Percentiles rank a stretch among this genome's conserved stretches.
Conservation (phyloP, 2,113 vertebrate genomes). For the Tupaia chinensis region DNA sequence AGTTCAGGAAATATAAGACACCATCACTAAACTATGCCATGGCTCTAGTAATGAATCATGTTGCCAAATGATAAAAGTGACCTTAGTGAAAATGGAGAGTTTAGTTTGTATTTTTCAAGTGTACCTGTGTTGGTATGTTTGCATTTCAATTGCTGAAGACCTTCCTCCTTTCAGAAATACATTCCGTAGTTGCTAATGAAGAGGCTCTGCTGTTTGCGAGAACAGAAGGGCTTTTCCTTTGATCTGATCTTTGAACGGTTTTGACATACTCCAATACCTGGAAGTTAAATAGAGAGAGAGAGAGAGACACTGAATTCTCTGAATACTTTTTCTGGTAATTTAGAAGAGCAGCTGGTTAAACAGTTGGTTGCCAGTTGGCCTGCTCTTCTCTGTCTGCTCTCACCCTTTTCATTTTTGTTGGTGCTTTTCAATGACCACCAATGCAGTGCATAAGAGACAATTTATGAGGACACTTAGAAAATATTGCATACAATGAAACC, state of each 20-base stretch:
- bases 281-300: neutral
- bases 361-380: neutral
- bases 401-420: neutral
- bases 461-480: neutral
- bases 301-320: neutral
- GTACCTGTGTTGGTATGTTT: neutral
- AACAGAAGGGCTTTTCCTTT: slow-evolving; percentile 19
- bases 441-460: neutral
- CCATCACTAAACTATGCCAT: neutral
- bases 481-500: neutral
- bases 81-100: neutral
- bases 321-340: slow-evolving; percentile 10
- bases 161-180: slow-evolving; percentile 10
- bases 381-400: neutral
- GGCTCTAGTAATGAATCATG: neutral
- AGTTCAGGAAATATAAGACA: neutral
- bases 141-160: neutral
- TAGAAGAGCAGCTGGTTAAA: neutral
- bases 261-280: neutral
- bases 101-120: neutral
- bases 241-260: slow-evolving; percentile 30
- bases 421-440: neutral
- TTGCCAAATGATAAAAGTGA: neutral
- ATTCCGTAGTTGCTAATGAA: neutral
- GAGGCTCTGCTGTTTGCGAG: neutral